Evolutionary conservation across 2,113 vertebrate species (phyloP).

Genomic region (Bubo scandiacus): DNA sequence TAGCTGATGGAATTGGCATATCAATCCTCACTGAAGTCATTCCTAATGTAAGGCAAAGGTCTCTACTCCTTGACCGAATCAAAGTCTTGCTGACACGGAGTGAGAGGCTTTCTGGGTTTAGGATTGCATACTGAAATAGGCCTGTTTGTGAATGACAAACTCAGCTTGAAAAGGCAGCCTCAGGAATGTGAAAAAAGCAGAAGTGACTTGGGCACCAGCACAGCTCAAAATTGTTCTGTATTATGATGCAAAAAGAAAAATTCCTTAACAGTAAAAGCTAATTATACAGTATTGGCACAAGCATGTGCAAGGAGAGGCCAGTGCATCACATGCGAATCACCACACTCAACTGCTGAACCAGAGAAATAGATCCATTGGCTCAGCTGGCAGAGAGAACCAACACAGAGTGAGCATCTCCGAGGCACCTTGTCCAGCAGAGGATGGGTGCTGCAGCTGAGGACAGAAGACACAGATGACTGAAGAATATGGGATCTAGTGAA

Average conservation of each 20-base stretch:
- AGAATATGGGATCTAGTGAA: accelerated
- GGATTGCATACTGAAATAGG: background rate
- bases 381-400: background rate
- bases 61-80: background rate
- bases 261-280: background rate
- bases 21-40: background rate
- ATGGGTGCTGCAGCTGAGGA: background rate
- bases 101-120: background rate
- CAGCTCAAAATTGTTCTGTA: background rate
- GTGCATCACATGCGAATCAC: background rate
- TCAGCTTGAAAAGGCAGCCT: background rate
- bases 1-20: background rate
- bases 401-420: background rate
- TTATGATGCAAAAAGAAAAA: background rate
- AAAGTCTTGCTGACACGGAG: background rate
- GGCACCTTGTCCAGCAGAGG: background rate
- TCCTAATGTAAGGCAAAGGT: background rate
- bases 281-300: background rate
- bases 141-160: background rate
- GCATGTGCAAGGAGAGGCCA: background rate
- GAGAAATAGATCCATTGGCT: background rate
- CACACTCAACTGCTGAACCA: background rate
- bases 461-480: background rate
- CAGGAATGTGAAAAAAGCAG: background rate
- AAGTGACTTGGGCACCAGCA: background rate